These are phyloP conservation scores for Astyanax mexicanus DNA, from an alignment of 2,797 vertebrate species.

Conservation along the genomic window DNA sequence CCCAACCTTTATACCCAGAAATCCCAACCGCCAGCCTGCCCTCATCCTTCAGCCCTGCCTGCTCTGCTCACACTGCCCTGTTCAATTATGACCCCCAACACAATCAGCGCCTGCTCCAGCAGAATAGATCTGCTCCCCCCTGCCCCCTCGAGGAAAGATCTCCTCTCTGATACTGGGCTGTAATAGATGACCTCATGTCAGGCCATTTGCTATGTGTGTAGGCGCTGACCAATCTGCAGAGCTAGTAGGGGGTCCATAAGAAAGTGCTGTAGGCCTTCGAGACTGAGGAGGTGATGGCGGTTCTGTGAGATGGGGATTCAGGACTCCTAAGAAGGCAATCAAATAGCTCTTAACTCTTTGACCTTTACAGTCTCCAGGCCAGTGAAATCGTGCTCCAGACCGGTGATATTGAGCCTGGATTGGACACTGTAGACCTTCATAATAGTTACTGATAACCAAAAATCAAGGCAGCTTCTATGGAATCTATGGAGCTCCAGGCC, in stretches of 20 bases:
- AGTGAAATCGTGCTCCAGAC: too few relatives aligned
- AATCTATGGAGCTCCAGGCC: too few relatives aligned
- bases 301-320: not conserved
- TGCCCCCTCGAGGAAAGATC: constrained; percentile 21
- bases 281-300: constrained; percentile 1
- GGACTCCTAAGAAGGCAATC: not conserved
- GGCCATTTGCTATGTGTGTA: constrained; percentile 19
- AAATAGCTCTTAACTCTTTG: not conserved
- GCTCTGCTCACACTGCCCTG: constrained; percentile 34
- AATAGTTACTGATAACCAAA: too few relatives aligned
- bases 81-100: constrained; percentile 43
- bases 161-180: constrained; percentile 36
- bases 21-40: constrained; percentile 22
- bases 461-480: too few relatives aligned
- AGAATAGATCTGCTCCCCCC: constrained; percentile 36
- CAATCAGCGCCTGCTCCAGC: constrained; percentile 35
- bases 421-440: too few relatives aligned
- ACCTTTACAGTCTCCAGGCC: not conserved
- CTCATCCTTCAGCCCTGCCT: constrained; percentile 40
- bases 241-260: not conserved
- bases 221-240: constrained; percentile 37
- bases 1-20: constrained; percentile 26
- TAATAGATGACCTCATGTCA: constrained; percentile 40
- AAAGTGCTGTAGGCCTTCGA: not conserved
- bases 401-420: too few relatives aligned